Conservation (phyloP, 2,888 invertebrate species). For the Macropis europaea region DNA sequence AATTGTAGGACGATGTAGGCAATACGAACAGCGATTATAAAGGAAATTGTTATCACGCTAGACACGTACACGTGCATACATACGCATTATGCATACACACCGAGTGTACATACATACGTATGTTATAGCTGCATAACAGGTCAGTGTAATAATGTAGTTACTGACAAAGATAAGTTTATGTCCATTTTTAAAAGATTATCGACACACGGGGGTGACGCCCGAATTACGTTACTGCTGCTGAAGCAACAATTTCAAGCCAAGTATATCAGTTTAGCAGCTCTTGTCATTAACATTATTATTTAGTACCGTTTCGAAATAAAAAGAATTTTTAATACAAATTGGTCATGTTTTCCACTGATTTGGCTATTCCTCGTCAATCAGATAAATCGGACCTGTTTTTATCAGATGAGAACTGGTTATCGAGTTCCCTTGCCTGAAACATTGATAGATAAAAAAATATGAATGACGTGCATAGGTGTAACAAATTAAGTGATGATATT, state of each 20-base stretch:
- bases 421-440: neutral
- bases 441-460: neutral
- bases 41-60: slow-evolving; percentile 57
- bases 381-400: neutral
- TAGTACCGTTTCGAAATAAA: slow-evolving; percentile 65
- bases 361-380: neutral
- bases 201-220: slow-evolving; percentile 22
- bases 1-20: slow-evolving; percentile 63
- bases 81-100: slow-evolving; percentile 30
- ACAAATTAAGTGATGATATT: slow-evolving; percentile 12
- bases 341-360: neutral
- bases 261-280: slow-evolving; percentile 48
- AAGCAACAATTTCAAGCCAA: slow-evolving; percentile 43
- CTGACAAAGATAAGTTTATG: slow-evolving; percentile 29
- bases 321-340: slow-evolving; percentile 58
- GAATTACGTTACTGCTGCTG: slow-evolving; percentile 53
- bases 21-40: slow-evolving; percentile 52
- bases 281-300: slow-evolving; percentile 63
- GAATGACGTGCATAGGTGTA: slow-evolving; percentile 1
- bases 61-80: slow-evolving; percentile 35
- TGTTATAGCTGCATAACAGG: slow-evolving; percentile 49
- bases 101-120: slow-evolving; percentile 42
- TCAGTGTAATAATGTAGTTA: slow-evolving; percentile 46
- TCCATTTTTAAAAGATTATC: slow-evolving; percentile 20
- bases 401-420: neutral